Conservation (phyloP, 2,888 invertebrate species). For the Melipona beecheii region DNA sequence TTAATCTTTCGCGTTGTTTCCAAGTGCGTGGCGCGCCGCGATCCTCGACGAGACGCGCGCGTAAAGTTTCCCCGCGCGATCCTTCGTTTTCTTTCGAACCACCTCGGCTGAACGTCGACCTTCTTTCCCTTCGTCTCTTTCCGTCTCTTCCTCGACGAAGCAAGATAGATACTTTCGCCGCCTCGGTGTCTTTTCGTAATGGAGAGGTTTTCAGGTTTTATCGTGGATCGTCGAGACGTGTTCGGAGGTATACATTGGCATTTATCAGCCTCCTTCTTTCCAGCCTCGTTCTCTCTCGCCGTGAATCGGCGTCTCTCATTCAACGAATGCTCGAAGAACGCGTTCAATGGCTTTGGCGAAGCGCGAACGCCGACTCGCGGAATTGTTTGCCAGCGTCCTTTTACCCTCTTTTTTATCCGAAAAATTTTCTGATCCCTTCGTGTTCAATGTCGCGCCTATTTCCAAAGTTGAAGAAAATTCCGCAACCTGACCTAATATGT, state of each 20-base stretch:
- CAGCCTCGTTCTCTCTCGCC: too few species aligned
- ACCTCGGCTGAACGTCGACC: background rate
- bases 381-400: slow-evolving; percentile 1
- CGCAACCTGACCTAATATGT: too few species aligned
- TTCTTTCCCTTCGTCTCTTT: slow-evolving; percentile 21
- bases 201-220: slow-evolving; percentile 52
- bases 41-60: background rate
- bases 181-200: slow-evolving; percentile 36
- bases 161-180: slow-evolving; percentile 42
- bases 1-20: slow-evolving; percentile 11
- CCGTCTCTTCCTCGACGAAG: slow-evolving; percentile 17
- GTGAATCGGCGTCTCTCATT: slow-evolving; percentile 12
- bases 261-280: slow-evolving; percentile 27
- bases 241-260: slow-evolving; percentile 34
- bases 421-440: too few species aligned
- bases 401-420: too few species aligned
- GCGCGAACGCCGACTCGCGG: slow-evolving; percentile 2
- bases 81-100: slow-evolving; percentile 25
- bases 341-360: slow-evolving; percentile 30
- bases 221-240: slow-evolving; percentile 36
- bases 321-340: slow-evolving; percentile 17
- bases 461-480: too few species aligned
- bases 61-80: slow-evolving; percentile 9
- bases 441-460: too few species aligned
- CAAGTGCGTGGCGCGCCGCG: background rate